phyloP scores from a whole-genome alignment of 1,140 invertebrate species.

The Ladona fulva region DNA sequence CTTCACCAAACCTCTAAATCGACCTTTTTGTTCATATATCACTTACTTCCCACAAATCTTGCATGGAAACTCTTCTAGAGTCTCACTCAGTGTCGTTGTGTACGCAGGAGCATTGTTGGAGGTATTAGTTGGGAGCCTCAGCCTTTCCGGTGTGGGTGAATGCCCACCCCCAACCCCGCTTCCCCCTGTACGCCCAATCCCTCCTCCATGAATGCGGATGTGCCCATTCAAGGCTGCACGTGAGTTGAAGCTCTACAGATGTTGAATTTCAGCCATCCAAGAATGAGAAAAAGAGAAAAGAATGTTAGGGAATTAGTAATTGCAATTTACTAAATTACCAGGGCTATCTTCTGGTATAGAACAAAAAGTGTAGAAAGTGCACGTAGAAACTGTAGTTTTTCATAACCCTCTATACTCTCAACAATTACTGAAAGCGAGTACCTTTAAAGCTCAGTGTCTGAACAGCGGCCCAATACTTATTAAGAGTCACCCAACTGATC shows the following conservation, averaged over 20 bases:
- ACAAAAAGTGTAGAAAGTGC: too few species aligned
- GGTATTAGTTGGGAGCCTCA: slow-evolving; percentile 21
- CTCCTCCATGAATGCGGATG: slow-evolving; percentile 54
- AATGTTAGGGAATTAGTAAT: slow-evolving; percentile 40
- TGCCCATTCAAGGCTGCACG: slow-evolving; percentile 68
- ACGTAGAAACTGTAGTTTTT: too few species aligned
- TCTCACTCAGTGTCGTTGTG: not conserved
- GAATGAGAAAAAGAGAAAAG: slow-evolving; percentile 38
- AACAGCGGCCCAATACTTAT: too few species aligned
- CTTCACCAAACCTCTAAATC: slow-evolving; percentile 9
- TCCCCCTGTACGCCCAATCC: slow-evolving; percentile 22
- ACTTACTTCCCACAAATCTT: slow-evolving; percentile 98
- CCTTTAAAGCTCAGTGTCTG: too few species aligned
- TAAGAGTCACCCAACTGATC: too few species aligned
- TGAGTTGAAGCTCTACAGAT: slow-evolving; percentile 67
- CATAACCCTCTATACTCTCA: too few species aligned
- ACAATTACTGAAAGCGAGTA: too few species aligned
- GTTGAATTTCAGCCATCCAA: slow-evolving; percentile 41
- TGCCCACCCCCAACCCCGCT: slow-evolving; percentile 40
- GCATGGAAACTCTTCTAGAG: slow-evolving; percentile 61
- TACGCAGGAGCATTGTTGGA: not conserved
- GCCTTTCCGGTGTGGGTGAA: slow-evolving; percentile 44
- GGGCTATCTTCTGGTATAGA: too few species aligned
- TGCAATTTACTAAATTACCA: not conserved
- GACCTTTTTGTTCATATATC: slow-evolving; percentile 20